Base-by-base conservation (phyloP, 2,797 vertebrate genomes). In the Ibycter americanus region DNA sequence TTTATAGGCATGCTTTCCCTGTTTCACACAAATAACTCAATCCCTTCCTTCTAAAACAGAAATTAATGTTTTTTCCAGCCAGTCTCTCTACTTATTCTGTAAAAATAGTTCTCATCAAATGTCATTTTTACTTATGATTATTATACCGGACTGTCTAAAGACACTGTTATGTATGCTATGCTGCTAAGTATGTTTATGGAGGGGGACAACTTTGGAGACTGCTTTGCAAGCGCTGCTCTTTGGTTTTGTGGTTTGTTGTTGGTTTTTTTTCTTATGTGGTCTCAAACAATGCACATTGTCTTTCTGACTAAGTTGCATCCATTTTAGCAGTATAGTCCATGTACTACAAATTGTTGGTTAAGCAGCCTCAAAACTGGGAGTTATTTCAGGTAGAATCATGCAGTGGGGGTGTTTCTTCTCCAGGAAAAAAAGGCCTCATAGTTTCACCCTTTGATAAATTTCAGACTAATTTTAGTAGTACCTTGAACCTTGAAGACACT, bases 91-190 rank as follows among this genome's bases (percentile, higher is more conserved):
- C 6, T 90, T 73, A 59, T 15, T 79, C 65, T 72, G 18, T 65
- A 83, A 94, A 95, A 89, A 65, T 10, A 56, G 9, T 87, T 94
- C 38, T 55, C 62, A 66, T 78, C 31, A 87, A 79, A 90, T 76
- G 62, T 68, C n/a, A 78, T 26, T 91, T 90, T 95, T 80, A 49
- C 52, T 83, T 68, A 51, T 51, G 68, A 89, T 93, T 94, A 79
- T 78, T 84, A 74, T 78, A 81, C 54, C 80, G 91, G 83, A 65
- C 55, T 90, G 12, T 56, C 54, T 83, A 65, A 90, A 83, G 46
- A 49, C 11, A n/a, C 18, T 36, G 38, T 44, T 65, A 88, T 71
- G 8, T 73, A 36, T 70, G 27, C 36, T 85, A 0, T 55, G 26
- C 72, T 88, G 49, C 8, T 54, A 62, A 70, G 13, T 78, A 18